Conservation (phyloP, 2,888 invertebrate genomes). For the Phlogophora meticulosa region DNA sequence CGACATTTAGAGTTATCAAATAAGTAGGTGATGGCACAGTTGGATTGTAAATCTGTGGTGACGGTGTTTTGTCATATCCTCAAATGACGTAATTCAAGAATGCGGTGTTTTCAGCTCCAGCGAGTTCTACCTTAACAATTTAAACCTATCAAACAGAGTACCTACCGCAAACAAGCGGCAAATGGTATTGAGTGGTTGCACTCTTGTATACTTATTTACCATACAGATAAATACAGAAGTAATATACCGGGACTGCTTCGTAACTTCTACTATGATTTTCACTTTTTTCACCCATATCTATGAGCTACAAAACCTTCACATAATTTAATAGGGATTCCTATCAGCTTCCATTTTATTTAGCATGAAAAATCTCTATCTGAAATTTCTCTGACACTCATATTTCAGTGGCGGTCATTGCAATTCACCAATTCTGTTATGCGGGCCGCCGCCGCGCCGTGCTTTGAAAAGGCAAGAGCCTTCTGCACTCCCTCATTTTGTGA, state of each 20-base stretch:
- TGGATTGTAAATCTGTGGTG: too few relatives aligned
- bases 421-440: background rate
- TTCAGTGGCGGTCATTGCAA: background rate
- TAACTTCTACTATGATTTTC: background rate
- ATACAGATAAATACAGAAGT: conserved; percentile 33
- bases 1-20: too few relatives aligned
- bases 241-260: background rate
- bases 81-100: conserved; percentile 10
- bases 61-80: background rate
- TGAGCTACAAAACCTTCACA: too few relatives aligned
- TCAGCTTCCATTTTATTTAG: too few relatives aligned
- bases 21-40: too few relatives aligned
- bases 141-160: conserved; percentile 20
- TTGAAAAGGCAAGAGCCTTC: conserved; percentile 22
- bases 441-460: background rate
- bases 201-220: conserved; percentile 20
- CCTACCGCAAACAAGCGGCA: conserved; percentile 29
- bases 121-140: conserved; percentile 13
- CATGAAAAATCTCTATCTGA: too few relatives aligned
- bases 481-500: conserved; percentile 45
- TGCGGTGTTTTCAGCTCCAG: conserved; percentile 4
- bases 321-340: too few relatives aligned
- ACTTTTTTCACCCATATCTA: too few relatives aligned
- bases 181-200: conserved; percentile 25
- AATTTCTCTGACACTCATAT: too few relatives aligned